Evolutionary conservation across 2,797 vertebrate genomes (phyloP), one percentile per base, ranked within the genome.

Genomic region (Podarcis lilfordi): DNA sequence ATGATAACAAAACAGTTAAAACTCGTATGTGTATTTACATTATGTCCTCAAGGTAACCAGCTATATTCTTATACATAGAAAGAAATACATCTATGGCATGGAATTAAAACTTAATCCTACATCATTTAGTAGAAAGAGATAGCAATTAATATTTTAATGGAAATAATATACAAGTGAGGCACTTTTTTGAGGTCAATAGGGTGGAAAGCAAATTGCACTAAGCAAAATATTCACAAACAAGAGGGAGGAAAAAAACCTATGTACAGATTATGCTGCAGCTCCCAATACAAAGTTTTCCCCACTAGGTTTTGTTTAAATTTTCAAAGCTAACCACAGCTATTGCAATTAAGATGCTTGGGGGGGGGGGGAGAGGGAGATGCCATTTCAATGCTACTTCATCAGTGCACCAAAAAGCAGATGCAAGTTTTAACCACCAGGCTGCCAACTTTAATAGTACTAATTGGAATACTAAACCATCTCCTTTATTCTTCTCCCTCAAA

Each of bases 1-100:
- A 98, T 98, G 97, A 97, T 97, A 99, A 98, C 98, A 98, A 96
- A 98, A 97, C 97, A 98, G 97, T 98, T 98, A 98, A 23, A 98
- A 99, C 96, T 98, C 97, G 93, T 95, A 97, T 98, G 98, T 97
- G 96, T 99, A 98, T 99, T 98, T 99, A 99, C 98, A 99, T 97
- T 97, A 98, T 98, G 97, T 98, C 98, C 97, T 98, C 97, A 97
- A 98, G 98, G 95, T 97, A 98, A 97, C 97, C 97, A 98, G 98
- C 97, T 98, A 98, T 97, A 98, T 96, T 97, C 96, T 97, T 97
- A 98, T 95, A 95, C 92, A 95, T 92, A 94, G 97, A 85, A 97
- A 97, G 96, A 98, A 98, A 98, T 97, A 98, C 97, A 98, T 96
- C 97, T 97, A 98, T 96, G 96, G 97, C 97, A 98, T 97, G 97